Conservation (phyloP, 2,888 invertebrate species). For the Aricia artaxerxes region DNA sequence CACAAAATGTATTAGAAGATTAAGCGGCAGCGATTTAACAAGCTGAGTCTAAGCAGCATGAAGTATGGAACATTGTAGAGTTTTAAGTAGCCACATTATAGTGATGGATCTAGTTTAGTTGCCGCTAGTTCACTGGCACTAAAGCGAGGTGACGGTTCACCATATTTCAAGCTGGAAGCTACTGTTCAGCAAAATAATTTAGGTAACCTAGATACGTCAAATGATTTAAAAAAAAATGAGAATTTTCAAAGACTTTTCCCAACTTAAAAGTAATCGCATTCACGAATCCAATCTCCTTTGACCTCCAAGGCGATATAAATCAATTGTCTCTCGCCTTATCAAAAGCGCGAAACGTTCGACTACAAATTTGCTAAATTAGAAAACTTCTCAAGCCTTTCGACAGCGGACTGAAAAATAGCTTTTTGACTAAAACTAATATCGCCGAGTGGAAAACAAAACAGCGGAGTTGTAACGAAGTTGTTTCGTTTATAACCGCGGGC, state of each 20-base stretch:
- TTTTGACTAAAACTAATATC: constrained; percentile 79
- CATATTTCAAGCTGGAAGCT: neutral
- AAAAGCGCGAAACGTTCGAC: constrained; percentile 58
- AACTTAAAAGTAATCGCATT: neutral
- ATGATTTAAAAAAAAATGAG: neutral
- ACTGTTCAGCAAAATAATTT: neutral
- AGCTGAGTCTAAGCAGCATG: constrained; percentile 17
- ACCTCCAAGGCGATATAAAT: constrained; percentile 12
- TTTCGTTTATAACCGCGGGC: constrained; percentile 73
- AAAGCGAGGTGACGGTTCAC: constrained; percentile 13
- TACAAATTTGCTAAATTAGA: constrained; percentile 77
- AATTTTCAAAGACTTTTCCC: neutral
- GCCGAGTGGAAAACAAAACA: constrained; percentile 71
- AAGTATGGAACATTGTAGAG: constrained; percentile 18
- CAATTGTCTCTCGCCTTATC: constrained; percentile 32
- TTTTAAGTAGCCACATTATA: constrained; percentile 27
- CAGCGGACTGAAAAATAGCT: constrained; percentile 75
- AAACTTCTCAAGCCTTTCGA: constrained; percentile 75
- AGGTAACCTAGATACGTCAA: neutral
- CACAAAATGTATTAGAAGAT: constrained; percentile 29
- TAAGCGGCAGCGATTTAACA: constrained; percentile 24
- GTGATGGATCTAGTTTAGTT: constrained; percentile 19
- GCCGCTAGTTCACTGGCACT: constrained; percentile 1
- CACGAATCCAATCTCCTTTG: neutral
- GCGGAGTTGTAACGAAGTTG: constrained; percentile 76